phyloP scores from a whole-genome alignment of 1,140 invertebrate genomes.

The Trigoniulus corallinus region DNA sequence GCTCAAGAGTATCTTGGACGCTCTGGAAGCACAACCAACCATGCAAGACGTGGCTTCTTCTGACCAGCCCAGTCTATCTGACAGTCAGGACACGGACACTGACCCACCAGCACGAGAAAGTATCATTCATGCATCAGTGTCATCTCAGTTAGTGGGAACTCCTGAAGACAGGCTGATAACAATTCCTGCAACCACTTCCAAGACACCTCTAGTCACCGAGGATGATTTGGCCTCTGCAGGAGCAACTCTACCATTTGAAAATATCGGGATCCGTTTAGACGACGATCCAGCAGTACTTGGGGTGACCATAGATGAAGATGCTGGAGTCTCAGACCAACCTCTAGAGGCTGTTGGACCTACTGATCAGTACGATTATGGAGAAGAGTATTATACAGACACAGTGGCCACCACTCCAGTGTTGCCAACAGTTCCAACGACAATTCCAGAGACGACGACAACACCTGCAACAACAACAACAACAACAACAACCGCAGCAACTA shows the following conservation, averaged over 20 bases:
- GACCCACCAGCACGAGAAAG: neutral
- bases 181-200: neutral
- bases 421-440: conserved; percentile 15
- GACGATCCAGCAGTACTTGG: too few species aligned
- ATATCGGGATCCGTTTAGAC: neutral
- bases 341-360: neutral
- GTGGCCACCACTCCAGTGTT: neutral
- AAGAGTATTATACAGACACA: too few species aligned
- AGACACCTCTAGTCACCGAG: neutral
- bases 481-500: neutral
- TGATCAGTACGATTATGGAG: neutral
- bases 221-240: too few species aligned
- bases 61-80: too few species aligned
- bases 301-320: neutral
- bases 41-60: too few species aligned
- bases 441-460: conserved; percentile 13
- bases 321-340: neutral
- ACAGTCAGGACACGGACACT: too few species aligned
- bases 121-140: neutral
- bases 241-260: neutral
- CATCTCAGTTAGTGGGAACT: neutral
- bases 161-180: too few species aligned
- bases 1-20: neutral
- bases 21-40: neutral
- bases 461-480: conserved; percentile 13